Evolutionary conservation across 2,113 vertebrate genomes (phyloP).

Genomic region (Naja naja): DNA sequence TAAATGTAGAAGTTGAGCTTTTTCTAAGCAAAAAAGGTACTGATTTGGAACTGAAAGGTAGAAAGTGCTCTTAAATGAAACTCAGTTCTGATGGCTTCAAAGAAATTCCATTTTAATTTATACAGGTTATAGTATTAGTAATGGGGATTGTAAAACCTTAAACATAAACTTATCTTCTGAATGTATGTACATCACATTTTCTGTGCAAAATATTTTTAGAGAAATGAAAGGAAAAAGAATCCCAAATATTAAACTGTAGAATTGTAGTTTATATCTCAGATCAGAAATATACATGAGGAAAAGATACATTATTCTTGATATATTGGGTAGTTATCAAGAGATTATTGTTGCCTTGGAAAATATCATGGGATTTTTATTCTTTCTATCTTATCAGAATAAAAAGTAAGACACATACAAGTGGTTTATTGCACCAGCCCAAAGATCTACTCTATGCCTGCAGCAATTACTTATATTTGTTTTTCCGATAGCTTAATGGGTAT

Average conservation of each 20-base stretch:
- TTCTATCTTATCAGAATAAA: neutral
- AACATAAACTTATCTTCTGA: neutral
- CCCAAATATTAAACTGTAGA: neutral
- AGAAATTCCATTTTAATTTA: neutral
- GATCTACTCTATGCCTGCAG: neutral
- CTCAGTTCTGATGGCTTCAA: neutral
- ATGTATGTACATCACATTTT: neutral
- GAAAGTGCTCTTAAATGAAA: neutral
- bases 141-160: neutral
- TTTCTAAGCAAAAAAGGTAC: neutral
- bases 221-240: neutral
- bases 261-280: neutral
- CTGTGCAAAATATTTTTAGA: neutral
- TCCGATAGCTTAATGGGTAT: neutral
- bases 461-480: neutral
- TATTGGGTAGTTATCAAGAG: neutral
- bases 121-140: neutral
- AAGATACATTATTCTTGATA: neutral
- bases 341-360: neutral
- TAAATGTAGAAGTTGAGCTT: neutral
- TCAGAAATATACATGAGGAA: neutral
- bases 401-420: neutral
- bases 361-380: neutral
- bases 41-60: neutral
- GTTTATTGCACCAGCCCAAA: neutral